Percentiles rank a stretch among this genome's conserved stretches.
These are phyloP conservation scores for Hemichromis elongatus DNA, from an alignment of 2,113 vertebrate genomes.

Conservation along the genomic window DNA sequence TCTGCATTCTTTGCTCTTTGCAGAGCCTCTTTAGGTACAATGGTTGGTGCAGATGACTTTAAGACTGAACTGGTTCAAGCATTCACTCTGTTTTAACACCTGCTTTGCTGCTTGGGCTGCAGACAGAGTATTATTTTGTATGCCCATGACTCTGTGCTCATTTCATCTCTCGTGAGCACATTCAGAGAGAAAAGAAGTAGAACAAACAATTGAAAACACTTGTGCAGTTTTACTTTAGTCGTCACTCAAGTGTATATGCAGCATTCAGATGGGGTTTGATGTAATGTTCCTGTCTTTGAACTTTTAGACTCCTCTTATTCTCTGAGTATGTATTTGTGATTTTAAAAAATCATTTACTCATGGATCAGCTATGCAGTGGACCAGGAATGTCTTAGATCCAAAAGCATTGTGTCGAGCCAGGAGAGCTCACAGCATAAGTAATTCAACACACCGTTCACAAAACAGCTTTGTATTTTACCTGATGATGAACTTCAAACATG, in stretches of 20 bases:
- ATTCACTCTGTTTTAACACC: background rate
- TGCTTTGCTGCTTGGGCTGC: background rate
- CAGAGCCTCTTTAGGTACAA: background rate
- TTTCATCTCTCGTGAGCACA: background rate
- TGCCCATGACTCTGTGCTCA: background rate
- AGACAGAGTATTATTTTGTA: background rate
- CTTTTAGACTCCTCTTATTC: background rate
- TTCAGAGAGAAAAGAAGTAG: background rate
- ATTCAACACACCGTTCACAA: constrained; percentile 6
- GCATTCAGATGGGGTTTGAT: background rate
- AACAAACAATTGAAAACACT: constrained; percentile 2
- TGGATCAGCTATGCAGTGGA: background rate
- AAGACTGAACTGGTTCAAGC: background rate
- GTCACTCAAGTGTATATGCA: background rate
- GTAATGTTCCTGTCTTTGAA: background rate
- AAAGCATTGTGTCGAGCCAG: background rate
- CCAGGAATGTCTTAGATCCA: background rate
- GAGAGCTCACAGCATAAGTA: constrained; percentile 20
- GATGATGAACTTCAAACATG: constrained; percentile 10
- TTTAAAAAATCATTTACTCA: constrained; percentile 15
- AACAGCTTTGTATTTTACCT: constrained; percentile 9
- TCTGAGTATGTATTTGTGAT: background rate
- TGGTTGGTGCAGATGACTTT: background rate
- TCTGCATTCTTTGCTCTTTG: background rate
- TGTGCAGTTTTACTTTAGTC: background rate